Conservation (phyloP, 1,140 invertebrate genomes). For the Sycophaga agraensis region DNA sequence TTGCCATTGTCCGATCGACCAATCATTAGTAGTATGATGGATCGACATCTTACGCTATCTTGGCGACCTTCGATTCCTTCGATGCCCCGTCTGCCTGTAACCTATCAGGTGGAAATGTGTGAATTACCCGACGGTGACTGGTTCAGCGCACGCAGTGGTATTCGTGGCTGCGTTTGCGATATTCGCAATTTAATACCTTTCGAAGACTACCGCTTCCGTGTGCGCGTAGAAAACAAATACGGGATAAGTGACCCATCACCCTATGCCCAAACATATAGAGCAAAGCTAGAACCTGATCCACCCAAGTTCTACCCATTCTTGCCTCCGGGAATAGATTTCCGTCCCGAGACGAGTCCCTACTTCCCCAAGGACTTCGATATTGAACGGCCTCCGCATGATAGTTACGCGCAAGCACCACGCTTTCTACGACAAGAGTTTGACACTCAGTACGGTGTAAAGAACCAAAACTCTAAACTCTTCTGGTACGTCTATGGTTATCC, state of each 20-base stretch:
- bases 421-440: slow-evolving; percentile 85
- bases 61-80: slow-evolving; percentile 90
- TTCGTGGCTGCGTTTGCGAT: slow-evolving; percentile 82
- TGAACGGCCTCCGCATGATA: slow-evolving; percentile 79
- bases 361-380: slow-evolving; percentile 90
- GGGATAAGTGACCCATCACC: slow-evolving; percentile 96
- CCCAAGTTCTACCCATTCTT: slow-evolving; percentile 78
- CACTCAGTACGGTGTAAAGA: slow-evolving; percentile 83
- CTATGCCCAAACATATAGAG: slow-evolving; percentile 76
- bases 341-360: slow-evolving; percentile 84
- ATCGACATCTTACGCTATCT: slow-evolving; percentile 78
- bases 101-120: slow-evolving; percentile 92
- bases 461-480: slow-evolving; percentile 82
- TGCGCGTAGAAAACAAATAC: slow-evolving; percentile 93
- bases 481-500: slow-evolving; percentile 94
- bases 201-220: slow-evolving; percentile 87
- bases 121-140: slow-evolving; percentile 85
- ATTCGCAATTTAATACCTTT: slow-evolving; percentile 81
- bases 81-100: slow-evolving; percentile 79
- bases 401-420: slow-evolving; percentile 76
- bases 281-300: slow-evolving; percentile 77
- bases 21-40: slow-evolving; percentile 85
- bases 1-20: slow-evolving; percentile 84
- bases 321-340: slow-evolving; percentile 78
- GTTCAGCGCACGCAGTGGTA: slow-evolving; percentile 78